A percentile compares a stretch with the other conserved stretches of the same genome.
Evolutionary conservation across 2,797 vertebrate genomes (phyloP).

Genomic region (Bradypodion pumilum): DNA sequence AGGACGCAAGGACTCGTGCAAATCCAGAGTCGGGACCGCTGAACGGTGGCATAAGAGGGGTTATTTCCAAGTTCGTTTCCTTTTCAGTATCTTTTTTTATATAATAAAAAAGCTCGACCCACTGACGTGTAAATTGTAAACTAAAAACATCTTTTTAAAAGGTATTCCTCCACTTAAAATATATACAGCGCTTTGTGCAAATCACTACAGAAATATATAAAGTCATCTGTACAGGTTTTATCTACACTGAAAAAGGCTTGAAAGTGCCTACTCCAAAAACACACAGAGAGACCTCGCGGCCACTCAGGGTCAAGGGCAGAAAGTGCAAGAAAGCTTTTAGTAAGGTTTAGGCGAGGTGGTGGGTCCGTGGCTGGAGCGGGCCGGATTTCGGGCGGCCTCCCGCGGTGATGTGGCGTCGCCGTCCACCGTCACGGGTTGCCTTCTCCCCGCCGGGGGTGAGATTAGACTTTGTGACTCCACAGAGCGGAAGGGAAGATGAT

Average conservation of each 20-base stretch:
- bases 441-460: not conserved
- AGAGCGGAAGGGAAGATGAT: slow-evolving; percentile 88
- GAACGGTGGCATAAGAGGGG: no score
- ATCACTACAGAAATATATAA: not conserved
- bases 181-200: not conserved
- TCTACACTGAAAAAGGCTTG: not conserved
- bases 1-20: no score
- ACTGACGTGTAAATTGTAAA: not conserved
- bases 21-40: not conserved
- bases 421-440: not conserved
- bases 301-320: not conserved
- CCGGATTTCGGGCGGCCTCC: no score
- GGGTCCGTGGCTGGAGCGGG: not conserved
- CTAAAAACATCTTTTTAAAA: not conserved
- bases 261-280: not conserved
- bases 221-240: not conserved
- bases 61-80: no score
- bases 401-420: no score
- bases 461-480: slow-evolving; percentile 85
- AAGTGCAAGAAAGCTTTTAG: slow-evolving; percentile 52
- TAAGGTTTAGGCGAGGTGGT: not conserved
- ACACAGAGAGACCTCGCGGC: not conserved
- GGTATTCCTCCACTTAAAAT: not conserved
- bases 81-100: no score
- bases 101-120: not conserved